Evolutionary conservation across 2,797 vertebrate genomes (phyloP).

Genomic region (Rhadinocentrus ornatus): DNA sequence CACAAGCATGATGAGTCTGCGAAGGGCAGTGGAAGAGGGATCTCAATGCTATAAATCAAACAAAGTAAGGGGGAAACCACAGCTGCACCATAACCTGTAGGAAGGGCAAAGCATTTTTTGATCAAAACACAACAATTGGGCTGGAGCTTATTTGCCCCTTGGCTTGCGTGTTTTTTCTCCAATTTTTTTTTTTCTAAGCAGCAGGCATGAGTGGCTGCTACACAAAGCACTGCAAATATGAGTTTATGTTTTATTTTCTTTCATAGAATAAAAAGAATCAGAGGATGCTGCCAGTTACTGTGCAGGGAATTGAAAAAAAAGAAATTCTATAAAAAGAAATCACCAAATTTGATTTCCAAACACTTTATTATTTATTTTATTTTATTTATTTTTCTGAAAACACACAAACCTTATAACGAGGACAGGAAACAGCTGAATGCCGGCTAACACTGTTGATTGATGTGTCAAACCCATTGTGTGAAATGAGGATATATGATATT

Average conservation of each 20-base stretch:
- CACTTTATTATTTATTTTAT: neutral
- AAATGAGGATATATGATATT: slow-evolving; percentile 47
- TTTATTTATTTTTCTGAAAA: neutral
- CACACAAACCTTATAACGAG: neutral
- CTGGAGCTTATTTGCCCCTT: slow-evolving; percentile 37
- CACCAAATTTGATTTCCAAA: slow-evolving; percentile 2
- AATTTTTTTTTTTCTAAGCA: slow-evolving; percentile 34
- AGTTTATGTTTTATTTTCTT: slow-evolving; percentile 1
- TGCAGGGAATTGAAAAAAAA: slow-evolving; percentile 11
- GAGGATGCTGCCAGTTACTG: neutral
- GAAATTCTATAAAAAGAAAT: slow-evolving; percentile 14
- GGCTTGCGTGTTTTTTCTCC: slow-evolving; percentile 37
- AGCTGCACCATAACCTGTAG: slow-evolving; percentile 39
- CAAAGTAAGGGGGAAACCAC: slow-evolving; percentile 44
- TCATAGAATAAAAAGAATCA: slow-evolving; percentile 5
- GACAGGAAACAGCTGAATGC: slow-evolving; percentile 23
- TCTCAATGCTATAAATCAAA: slow-evolving; percentile 62
- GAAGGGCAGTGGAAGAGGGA: slow-evolving; percentile 26
- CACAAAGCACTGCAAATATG: slow-evolving; percentile 11
- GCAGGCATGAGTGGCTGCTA: slow-evolving; percentile 9
- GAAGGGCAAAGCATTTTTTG: slow-evolving; percentile 50
- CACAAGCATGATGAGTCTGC: slow-evolving; percentile 95
- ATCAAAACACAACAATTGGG: slow-evolving; percentile 65
- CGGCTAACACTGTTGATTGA: slow-evolving; percentile 28
- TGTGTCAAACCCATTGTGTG: slow-evolving; percentile 38